These are phyloP conservation scores for Campoplex capitator DNA, from an alignment of 2,888 invertebrate species.

Conservation along the genomic window DNA sequence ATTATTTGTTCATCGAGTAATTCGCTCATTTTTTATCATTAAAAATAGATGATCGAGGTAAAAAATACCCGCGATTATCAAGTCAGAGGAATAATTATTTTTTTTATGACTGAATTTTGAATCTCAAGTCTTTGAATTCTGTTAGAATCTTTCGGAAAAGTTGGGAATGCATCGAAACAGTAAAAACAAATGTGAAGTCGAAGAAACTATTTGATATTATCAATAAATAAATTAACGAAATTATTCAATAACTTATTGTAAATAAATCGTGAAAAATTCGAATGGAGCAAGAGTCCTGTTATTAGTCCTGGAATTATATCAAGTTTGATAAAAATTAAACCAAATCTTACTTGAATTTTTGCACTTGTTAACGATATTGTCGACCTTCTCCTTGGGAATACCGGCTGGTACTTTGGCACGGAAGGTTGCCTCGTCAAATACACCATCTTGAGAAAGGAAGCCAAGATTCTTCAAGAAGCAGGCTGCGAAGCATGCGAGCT, in stretches of 20 bases:
- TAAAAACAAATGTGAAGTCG: too few relatives aligned
- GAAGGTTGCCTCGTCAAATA: constrained; percentile 73
- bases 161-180: too few relatives aligned
- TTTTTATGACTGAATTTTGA: too few relatives aligned
- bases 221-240: background rate
- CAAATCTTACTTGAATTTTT: constrained; percentile 70
- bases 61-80: background rate
- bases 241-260: background rate
- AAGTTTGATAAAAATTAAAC: background rate
- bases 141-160: background rate
- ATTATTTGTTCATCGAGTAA: background rate
- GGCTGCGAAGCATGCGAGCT: constrained; percentile 76
- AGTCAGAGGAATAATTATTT: background rate
- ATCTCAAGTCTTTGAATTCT: background rate
- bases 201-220: background rate
- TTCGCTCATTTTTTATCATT: background rate
- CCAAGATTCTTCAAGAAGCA: constrained; percentile 79
- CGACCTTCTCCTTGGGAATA: constrained; percentile 72
- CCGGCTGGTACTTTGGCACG: constrained; percentile 71
- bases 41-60: background rate
- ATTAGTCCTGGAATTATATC: background rate
- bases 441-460: constrained; percentile 75
- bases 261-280: background rate
- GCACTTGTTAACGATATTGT: constrained; percentile 73
- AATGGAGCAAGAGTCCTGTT: background rate